Evolutionary conservation across 2,888 invertebrate species (phyloP).

Genomic region (Epinotia nisella): DNA sequence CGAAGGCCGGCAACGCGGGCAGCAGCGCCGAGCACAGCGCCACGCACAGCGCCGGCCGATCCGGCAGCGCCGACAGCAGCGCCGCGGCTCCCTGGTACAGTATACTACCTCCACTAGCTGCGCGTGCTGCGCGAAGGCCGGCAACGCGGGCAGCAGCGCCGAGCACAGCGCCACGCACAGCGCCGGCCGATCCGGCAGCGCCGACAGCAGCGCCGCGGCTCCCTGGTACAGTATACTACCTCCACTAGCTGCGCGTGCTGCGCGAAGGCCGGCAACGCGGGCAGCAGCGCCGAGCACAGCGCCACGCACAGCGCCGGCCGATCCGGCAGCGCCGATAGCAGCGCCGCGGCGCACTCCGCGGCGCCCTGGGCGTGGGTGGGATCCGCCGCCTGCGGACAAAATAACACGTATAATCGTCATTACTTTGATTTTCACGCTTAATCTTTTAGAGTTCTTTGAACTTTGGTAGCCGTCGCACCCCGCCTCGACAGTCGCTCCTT

Average conservation of each 20-base stretch:
- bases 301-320: constrained; percentile 55
- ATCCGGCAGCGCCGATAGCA: constrained; percentile 34
- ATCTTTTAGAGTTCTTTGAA: too few relatives aligned
- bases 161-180: constrained; percentile 48
- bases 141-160: constrained; percentile 64
- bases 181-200: constrained; percentile 52
- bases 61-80: background rate
- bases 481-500: too few relatives aligned
- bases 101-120: constrained; percentile 62
- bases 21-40: constrained; percentile 61
- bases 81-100: constrained; percentile 15
- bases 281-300: constrained; percentile 62
- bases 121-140: constrained; percentile 59
- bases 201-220: constrained; percentile 57
- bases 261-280: constrained; percentile 65
- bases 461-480: too few relatives aligned
- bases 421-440: too few relatives aligned
- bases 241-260: constrained; percentile 60
- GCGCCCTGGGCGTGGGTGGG: constrained; percentile 26
- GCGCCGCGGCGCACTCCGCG: constrained; percentile 43
- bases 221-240: constrained; percentile 51
- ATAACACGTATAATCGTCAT: background rate
- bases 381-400: constrained; percentile 23
- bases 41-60: constrained; percentile 38
- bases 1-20: constrained; percentile 65